These are phyloP conservation scores for Ptychodera flava DNA, from an alignment of 35 echinoderm and acorn worm genomes.

Conservation along the genomic window DNA sequence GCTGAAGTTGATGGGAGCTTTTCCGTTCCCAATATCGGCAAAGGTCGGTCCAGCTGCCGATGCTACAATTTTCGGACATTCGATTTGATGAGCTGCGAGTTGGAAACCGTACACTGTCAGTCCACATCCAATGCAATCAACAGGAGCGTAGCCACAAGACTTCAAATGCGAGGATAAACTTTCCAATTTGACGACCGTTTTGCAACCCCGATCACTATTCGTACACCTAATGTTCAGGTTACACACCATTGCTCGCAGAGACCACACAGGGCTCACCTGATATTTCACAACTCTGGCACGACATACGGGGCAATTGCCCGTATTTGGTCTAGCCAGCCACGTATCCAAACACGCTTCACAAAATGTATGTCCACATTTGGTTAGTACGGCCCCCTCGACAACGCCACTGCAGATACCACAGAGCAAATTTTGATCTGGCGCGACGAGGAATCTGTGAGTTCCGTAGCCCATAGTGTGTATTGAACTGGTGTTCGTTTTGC, in stretches of 20 bases:
- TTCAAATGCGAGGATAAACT: constrained; percentile 35
- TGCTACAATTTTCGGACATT: constrained; percentile 27
- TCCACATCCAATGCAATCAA: constrained; percentile 54
- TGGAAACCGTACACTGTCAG: constrained; percentile 43
- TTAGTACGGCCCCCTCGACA: constrained; percentile 64
- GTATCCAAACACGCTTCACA: constrained; percentile 69
- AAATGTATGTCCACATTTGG: constrained; percentile 81
- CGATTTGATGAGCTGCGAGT: constrained; percentile 43
- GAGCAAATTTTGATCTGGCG: constrained; percentile 63
- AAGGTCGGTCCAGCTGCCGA: not conserved
- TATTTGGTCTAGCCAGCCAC: constrained; percentile 69
- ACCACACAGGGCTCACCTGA: constrained; percentile 75
- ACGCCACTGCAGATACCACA: constrained; percentile 88
- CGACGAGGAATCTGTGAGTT: constrained; percentile 56
- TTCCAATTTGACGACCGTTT: constrained; percentile 53
- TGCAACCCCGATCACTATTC: constrained; percentile 61
- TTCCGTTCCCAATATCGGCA: not conserved
- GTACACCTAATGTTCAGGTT: constrained; percentile 62
- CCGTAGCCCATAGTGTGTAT: constrained; percentile 52
- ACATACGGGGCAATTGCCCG: constrained; percentile 76
- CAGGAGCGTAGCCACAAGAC: constrained; percentile 62
- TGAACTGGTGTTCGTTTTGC: too few relatives aligned
- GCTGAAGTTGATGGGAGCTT: not conserved
- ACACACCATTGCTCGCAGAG: constrained; percentile 72
- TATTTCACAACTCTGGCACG: constrained; percentile 36